A percentile compares a stretch with the other conserved stretches of the same genome.
phyloP scores from a whole-genome alignment of 2,888 invertebrate species.

The Eristalis intricaria region DNA sequence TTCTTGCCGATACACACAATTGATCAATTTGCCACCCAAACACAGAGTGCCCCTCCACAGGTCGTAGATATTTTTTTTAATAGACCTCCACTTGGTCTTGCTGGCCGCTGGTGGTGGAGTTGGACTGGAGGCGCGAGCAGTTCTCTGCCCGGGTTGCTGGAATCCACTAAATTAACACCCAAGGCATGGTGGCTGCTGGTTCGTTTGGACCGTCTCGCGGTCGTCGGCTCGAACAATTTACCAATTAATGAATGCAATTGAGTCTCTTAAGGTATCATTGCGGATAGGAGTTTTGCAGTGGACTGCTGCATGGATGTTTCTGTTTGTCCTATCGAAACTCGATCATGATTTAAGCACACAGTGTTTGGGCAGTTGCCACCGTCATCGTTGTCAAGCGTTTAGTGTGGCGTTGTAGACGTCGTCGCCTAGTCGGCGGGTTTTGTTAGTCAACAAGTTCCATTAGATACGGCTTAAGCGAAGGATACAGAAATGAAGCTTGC shows the following conservation, averaged over 20 bases:
- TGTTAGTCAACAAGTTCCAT: constrained; percentile 14
- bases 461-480: constrained; percentile 14
- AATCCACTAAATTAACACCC: constrained; percentile 67
- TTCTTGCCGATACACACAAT: constrained; percentile 46
- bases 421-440: constrained; percentile 22
- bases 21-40: constrained; percentile 66
- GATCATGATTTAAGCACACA: constrained; percentile 49
- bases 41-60: not conserved
- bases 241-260: constrained; percentile 66
- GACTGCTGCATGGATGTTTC: constrained; percentile 3
- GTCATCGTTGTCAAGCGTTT: constrained; percentile 6
- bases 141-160: constrained; percentile 35
- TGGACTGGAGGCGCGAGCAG: not conserved
- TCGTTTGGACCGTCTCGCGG: constrained; percentile 18
- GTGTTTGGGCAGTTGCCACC: constrained; percentile 54
- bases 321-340: constrained; percentile 51
- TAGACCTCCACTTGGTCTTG: not conserved
- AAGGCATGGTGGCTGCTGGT: constrained; percentile 40
- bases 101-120: not conserved
- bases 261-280: constrained; percentile 38
- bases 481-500: not conserved
- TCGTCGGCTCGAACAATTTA: constrained; percentile 51
- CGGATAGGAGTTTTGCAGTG: constrained; percentile 21
- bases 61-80: not conserved
- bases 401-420: constrained; percentile 32